These are phyloP conservation scores for Dasysyrphus tricinctus DNA, from an alignment of 2,888 invertebrate genomes.

Conservation along the genomic window DNA sequence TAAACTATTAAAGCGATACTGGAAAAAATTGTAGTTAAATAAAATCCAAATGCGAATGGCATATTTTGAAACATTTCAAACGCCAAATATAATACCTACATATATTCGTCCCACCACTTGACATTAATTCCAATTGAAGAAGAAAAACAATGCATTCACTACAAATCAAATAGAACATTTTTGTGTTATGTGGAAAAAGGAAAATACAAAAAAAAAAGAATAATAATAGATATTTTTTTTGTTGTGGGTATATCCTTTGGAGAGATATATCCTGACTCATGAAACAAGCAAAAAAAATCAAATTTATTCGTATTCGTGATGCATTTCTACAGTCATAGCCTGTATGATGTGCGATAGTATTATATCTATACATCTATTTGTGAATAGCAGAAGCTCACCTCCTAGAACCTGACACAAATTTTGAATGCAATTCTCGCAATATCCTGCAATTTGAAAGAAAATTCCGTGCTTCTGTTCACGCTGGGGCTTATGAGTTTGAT, in stretches of 20 bases:
- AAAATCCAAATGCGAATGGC: not conserved
- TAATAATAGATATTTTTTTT: not conserved
- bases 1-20: too few species aligned
- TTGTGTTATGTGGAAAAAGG: not conserved
- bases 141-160: constrained; percentile 19
- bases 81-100: constrained; percentile 50
- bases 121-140: constrained; percentile 44
- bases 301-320: constrained; percentile 41
- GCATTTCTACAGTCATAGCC: not conserved
- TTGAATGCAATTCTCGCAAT: constrained; percentile 38
- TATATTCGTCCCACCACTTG: constrained; percentile 34
- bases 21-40: not conserved
- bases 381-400: not conserved
- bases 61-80: constrained; percentile 28
- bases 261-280: constrained; percentile 17
- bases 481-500: constrained; percentile 42
- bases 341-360: not conserved
- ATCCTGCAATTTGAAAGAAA: constrained; percentile 57
- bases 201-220: not conserved
- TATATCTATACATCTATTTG: not conserved
- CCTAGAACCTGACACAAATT: constrained; percentile 41
- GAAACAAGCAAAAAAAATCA: constrained; percentile 2
- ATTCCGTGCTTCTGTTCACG: constrained; percentile 32
- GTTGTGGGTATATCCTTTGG: constrained; percentile 1
- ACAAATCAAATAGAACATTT: constrained; percentile 18